Conservation (phyloP, 92 coral and sea anemone genomes). For the Palythoa grandis region DNA sequence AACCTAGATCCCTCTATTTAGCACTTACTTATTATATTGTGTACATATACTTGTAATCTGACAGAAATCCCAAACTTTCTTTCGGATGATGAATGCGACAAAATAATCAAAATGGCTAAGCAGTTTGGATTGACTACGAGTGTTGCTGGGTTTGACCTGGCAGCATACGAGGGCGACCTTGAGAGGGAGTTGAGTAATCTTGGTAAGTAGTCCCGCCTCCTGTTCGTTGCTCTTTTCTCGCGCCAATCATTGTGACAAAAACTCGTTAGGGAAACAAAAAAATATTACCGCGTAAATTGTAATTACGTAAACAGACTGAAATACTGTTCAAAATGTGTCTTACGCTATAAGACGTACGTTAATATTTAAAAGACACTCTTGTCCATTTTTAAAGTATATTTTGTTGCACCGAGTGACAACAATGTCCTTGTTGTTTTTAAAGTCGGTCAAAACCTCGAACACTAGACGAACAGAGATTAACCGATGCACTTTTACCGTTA, state of each 20-base stretch:
- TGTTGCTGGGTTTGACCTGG: conserved; percentile 86
- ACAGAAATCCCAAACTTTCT: conserved; percentile 93
- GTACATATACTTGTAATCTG: not conserved
- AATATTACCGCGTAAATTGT: not conserved
- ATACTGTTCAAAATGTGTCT: no score
- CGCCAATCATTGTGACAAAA: not conserved
- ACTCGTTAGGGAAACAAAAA: not conserved
- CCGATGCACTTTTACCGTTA: not conserved
- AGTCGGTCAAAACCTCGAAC: no score
- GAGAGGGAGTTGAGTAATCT: conserved; percentile 76
- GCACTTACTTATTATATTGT: no score
- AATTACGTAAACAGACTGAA: no score
- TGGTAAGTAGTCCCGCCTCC: conserved; percentile 56
- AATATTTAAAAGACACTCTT: no score
- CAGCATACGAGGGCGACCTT: conserved; percentile 88
- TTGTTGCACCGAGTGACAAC: no score
- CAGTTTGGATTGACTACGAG: conserved; percentile 81
- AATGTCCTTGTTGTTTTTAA: no score
- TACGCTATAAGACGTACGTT: no score
- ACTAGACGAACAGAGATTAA: not conserved
- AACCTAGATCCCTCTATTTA: no score
- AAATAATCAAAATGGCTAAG: conserved; percentile 80
- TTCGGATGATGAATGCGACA: conserved; percentile 83
- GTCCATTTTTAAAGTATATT: no score
- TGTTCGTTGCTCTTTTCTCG: not conserved